Percentiles rank a stretch among this genome's conserved stretches.
Evolutionary conservation across 2,888 invertebrate genomes (phyloP).

Genomic region (Chloromyia formosa): DNA sequence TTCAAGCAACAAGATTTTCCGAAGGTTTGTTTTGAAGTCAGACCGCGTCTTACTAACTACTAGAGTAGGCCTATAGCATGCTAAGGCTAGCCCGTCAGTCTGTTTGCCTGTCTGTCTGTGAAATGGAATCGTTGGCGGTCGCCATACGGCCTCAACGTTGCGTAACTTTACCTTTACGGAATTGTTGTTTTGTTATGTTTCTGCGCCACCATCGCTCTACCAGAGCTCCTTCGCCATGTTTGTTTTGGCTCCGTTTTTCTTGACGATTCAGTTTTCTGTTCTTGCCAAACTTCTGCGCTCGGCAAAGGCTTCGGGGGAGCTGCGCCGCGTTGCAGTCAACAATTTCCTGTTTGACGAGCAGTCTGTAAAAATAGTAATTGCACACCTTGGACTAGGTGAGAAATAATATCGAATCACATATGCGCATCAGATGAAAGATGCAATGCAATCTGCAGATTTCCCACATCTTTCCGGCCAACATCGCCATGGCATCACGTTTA

Average conservation of each 20-base stretch:
- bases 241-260: slow-evolving; percentile 25
- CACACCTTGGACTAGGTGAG: too few relatives aligned
- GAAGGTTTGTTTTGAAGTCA: slow-evolving; percentile 38
- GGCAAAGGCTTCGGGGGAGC: too few relatives aligned
- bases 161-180: slow-evolving; percentile 40
- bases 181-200: slow-evolving; percentile 25
- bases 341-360: slow-evolving; percentile 10
- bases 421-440: not conserved
- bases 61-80: too few relatives aligned
- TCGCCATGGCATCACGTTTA: too few relatives aligned
- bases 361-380: too few relatives aligned
- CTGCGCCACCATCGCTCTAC: too few relatives aligned
- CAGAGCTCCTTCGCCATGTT: not conserved
- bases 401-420: too few relatives aligned
- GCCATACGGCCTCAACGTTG: slow-evolving; percentile 44
- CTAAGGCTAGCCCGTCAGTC: slow-evolving; percentile 3
- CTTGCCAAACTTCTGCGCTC: not conserved
- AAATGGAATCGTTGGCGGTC: slow-evolving; percentile 37
- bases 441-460: slow-evolving; percentile 11
- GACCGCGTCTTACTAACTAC: not conserved
- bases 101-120: slow-evolving; percentile 35
- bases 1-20: slow-evolving; percentile 34
- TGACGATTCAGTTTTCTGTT: not conserved
- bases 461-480: too few relatives aligned
- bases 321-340: not conserved